Base-by-base conservation (phyloP, 2,888 invertebrate species). In the Rhagium mordax region DNA sequence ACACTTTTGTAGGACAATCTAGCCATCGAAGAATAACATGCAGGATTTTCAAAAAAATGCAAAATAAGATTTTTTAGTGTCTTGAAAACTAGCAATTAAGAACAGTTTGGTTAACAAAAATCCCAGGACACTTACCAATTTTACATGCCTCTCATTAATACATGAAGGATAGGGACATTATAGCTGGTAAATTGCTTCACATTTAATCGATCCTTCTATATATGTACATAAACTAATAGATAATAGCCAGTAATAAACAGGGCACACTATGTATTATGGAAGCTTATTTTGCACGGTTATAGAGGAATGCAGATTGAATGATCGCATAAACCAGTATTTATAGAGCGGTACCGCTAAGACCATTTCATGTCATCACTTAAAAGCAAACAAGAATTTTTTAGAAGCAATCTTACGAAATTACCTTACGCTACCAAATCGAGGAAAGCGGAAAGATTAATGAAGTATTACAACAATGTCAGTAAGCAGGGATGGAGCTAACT, bases 251-350 rank as follows among this genome's bases (percentile, higher is more conserved):
- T 59, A 70, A 74, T 72, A 76, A 76, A 74, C 71, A 76, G 76
- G 66, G 70, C 69, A 77, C 72, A 74, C 51, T 64, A 64, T 64
- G 64, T 64, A 64, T 64, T 51, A 64, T 64, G 15, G 75, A 76
- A 76, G 71, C 72, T 65, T 77, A 79, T 80, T 81, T 79, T 78
- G 78, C 76, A 78, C 77, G 77, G 75, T 78, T 79, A 78, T 78
- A 75, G 71, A 74, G 80, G 81, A 80, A 81, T 81, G 81, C 79
- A 81, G 78, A 80, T 79, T 77, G 78, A 78, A 79, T 78, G 78
- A 76, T 78, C 76, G 71, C 76, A 79, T 79, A 81, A 81, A 80
- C 80, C 77, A 76, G 79, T 80, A 78, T 81, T 81, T 80, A 80
- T 80, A 80, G 78, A 79, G 75, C 76, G 27, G 49, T 64, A 64